Conservation (phyloP, 2,797 vertebrate species). For the Betta splendens region DNA sequence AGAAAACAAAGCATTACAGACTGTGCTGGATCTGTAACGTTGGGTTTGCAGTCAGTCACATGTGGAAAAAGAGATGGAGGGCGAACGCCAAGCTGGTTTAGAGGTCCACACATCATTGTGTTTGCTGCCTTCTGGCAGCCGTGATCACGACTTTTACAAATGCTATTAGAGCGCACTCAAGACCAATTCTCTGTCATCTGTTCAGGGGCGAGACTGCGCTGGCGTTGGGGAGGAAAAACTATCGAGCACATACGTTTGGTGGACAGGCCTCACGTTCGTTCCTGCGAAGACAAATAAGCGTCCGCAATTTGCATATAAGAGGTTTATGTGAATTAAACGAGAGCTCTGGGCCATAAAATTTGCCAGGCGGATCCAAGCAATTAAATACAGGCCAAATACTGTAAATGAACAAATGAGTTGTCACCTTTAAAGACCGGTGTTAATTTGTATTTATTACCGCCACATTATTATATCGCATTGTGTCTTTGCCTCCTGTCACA, state of each 20-base stretch:
- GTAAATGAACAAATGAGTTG: neutral
- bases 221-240: too few species aligned
- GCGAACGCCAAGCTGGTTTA: conserved; percentile 11
- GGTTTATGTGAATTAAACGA: conserved; percentile 14
- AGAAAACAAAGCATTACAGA: conserved; percentile 43
- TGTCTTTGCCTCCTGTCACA: too few species aligned
- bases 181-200: neutral
- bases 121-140: neutral
- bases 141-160: conserved; percentile 3
- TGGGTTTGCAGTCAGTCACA: neutral
- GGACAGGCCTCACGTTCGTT: too few species aligned
- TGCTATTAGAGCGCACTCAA: neutral
- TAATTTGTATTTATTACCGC: conserved; percentile 6
- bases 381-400: neutral
- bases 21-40: conserved; percentile 8
- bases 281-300: conserved; percentile 22
- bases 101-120: conserved; percentile 1
- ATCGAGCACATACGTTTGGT: conserved; percentile 6
- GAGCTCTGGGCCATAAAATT: neutral
- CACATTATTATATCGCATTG: neutral
- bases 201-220: neutral
- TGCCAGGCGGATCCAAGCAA: neutral
- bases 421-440: neutral
- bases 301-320: conserved; percentile 14
- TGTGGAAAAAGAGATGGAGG: neutral